phyloP scores from a whole-genome alignment of 2,888 invertebrate genomes.

The Melanotus villosus region DNA sequence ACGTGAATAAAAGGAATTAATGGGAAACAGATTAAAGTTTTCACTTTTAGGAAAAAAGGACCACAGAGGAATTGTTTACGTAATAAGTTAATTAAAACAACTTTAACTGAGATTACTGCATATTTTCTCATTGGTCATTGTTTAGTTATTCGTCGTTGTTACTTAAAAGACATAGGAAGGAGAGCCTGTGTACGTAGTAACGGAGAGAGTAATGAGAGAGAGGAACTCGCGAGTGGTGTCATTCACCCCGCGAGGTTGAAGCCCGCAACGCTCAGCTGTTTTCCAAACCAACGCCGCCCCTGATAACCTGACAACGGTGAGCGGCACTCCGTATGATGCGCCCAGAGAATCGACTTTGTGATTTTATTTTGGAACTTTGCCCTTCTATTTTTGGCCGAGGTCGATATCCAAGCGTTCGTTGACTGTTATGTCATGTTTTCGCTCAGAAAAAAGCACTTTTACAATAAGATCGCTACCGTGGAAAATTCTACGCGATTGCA shows the following conservation, averaged over 20 bases:
- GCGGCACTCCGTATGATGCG: conserved; percentile 46
- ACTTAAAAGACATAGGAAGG: conserved; percentile 26
- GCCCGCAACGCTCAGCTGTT: conserved; percentile 63
- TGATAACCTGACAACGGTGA: conserved; percentile 53
- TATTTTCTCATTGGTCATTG: conserved; percentile 32
- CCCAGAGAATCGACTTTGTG: conserved; percentile 44
- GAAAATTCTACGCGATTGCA: not conserved
- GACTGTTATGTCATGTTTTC: conserved; percentile 46
- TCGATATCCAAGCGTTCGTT: conserved; percentile 48
- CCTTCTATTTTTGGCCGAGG: conserved; percentile 46
- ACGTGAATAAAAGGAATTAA: too few relatives aligned
- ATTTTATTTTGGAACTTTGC: conserved; percentile 48
- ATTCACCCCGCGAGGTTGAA: conserved; percentile 64
- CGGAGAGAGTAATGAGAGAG: conserved; percentile 37
- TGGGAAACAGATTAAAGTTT: too few relatives aligned
- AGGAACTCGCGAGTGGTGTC: conserved; percentile 51
- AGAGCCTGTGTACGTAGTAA: conserved; percentile 22
- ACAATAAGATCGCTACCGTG: not conserved
- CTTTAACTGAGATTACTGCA: not conserved
- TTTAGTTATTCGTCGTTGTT: conserved; percentile 9
- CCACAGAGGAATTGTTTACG: not conserved
- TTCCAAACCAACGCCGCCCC: conserved; percentile 47
- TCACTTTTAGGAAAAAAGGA: not conserved
- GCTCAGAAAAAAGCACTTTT: conserved; percentile 25
- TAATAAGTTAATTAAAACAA: not conserved